These are phyloP conservation scores for Leguminivora glycinivorella DNA, from an alignment of 1,140 invertebrate genomes.

Conservation along the genomic window DNA sequence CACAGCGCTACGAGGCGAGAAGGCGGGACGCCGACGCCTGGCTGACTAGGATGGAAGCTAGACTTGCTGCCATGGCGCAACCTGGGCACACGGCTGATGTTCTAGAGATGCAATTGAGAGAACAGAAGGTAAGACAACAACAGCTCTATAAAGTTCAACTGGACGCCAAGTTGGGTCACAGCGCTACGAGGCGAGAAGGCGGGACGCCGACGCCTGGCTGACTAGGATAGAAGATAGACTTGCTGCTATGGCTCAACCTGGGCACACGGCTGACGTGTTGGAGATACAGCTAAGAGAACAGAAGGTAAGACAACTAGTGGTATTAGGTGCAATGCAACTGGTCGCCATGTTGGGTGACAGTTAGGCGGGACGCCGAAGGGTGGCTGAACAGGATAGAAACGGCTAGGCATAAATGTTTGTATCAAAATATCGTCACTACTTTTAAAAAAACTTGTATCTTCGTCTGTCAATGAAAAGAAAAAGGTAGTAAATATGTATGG, in stretches of 20 bases:
- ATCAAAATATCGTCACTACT: no score
- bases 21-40: conserved; percentile 90
- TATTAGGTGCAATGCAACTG: no score
- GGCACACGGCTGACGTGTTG: conserved; percentile 92
- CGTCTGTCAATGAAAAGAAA: no score
- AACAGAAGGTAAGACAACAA: conserved; percentile 92
- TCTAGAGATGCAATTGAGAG: conserved; percentile 91
- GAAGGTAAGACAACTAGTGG: conserved; percentile 87
- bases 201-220: conserved; percentile 91
- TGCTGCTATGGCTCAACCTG: conserved; percentile 89
- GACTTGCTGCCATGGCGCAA: conserved; percentile 88
- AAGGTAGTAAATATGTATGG: no score
- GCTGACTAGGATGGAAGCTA: conserved; percentile 90
- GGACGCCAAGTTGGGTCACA: conserved; percentile 81
- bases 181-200: conserved; percentile 87
- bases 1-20: conserved; percentile 88
- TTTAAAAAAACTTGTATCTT: no score
- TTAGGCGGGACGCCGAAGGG: conserved; percentile 87
- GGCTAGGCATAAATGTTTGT: no score
- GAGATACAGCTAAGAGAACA: conserved; percentile 94
- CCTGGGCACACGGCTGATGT: conserved; percentile 94
- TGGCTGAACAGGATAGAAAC: conserved; percentile 94
- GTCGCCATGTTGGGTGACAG: conserved; percentile 81
- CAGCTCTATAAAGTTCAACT: no score
- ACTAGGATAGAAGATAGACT: conserved; percentile 90